phyloP scores from a whole-genome alignment of 2,888 invertebrate genomes.

The Lasioglossum figueresi region DNA sequence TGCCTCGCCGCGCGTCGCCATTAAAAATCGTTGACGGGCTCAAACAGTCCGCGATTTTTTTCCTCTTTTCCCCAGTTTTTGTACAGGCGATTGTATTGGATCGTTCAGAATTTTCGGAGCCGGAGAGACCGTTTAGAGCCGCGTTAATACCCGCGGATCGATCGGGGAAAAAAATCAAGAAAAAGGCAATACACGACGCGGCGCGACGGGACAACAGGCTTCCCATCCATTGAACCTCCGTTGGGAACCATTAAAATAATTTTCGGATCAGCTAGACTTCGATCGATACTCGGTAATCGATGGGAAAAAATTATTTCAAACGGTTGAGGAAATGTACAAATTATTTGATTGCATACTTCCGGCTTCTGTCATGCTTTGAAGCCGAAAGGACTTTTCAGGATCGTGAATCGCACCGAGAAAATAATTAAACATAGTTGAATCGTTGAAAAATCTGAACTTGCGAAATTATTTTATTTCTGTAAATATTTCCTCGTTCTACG shows the following conservation, averaged over 20 bases:
- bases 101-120: constrained; percentile 19
- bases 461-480: not conserved
- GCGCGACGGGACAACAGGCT: not conserved
- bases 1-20: constrained; percentile 20
- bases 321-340: not conserved
- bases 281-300: not conserved
- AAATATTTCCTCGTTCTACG: not conserved
- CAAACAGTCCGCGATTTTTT: constrained; percentile 7
- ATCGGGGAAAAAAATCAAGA: not conserved
- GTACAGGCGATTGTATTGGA: constrained; percentile 25
- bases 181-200: constrained; percentile 2
- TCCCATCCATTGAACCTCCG: not conserved
- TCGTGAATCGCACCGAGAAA: not conserved
- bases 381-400: not conserved
- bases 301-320: not conserved
- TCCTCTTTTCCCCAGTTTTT: not conserved
- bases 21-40: constrained; percentile 27
- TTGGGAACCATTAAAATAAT: not conserved
- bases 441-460: not conserved
- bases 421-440: not conserved
- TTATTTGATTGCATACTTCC: not conserved
- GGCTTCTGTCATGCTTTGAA: not conserved
- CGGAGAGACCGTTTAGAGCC: constrained; percentile 13
- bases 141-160: constrained; percentile 16
- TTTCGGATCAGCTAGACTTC: not conserved